phyloP scores from a whole-genome alignment of 1,140 invertebrate species.

The Lepidurus apus region DNA sequence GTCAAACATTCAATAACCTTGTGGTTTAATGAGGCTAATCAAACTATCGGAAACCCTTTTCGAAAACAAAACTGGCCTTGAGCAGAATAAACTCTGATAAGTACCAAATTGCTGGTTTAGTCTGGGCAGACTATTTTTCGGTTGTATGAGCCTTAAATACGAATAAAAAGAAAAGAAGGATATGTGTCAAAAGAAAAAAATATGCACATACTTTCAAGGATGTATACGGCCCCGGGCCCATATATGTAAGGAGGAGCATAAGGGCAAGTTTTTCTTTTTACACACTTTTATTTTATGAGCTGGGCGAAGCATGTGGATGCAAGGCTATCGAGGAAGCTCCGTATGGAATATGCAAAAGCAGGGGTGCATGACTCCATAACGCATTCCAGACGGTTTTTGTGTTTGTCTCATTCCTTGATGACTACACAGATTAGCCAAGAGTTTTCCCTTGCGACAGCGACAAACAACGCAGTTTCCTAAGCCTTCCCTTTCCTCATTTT shows the following conservation, averaged over 20 bases:
- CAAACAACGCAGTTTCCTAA: slow-evolving; percentile 2
- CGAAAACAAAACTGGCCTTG: neutral
- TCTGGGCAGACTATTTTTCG: neutral
- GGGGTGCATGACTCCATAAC: neutral
- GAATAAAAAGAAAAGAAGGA: neutral
- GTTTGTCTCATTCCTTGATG: neutral
- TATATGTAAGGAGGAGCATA: neutral
- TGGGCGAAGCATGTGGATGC: neutral
- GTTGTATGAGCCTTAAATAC: neutral
- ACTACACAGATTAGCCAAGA: slow-evolving; percentile 9
- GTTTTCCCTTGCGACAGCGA: neutral
- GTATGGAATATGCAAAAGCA: neutral
- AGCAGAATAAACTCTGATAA: neutral
- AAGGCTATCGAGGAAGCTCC: neutral
- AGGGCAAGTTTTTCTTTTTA: neutral
- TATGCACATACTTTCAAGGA: slow-evolving; percentile 10
- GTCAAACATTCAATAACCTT: slow-evolving; percentile 5
- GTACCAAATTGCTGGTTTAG: neutral
- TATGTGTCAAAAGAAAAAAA: neutral
- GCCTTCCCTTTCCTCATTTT: neutral
- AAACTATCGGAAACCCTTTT: neutral
- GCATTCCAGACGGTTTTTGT: neutral
- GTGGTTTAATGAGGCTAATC: slow-evolving; percentile 13
- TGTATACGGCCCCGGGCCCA: neutral
- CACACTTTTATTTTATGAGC: neutral